These are phyloP conservation scores for Forbesichthys papilliferus DNA, from an alignment of 2,113 vertebrate genomes.

Conservation along the genomic window DNA sequence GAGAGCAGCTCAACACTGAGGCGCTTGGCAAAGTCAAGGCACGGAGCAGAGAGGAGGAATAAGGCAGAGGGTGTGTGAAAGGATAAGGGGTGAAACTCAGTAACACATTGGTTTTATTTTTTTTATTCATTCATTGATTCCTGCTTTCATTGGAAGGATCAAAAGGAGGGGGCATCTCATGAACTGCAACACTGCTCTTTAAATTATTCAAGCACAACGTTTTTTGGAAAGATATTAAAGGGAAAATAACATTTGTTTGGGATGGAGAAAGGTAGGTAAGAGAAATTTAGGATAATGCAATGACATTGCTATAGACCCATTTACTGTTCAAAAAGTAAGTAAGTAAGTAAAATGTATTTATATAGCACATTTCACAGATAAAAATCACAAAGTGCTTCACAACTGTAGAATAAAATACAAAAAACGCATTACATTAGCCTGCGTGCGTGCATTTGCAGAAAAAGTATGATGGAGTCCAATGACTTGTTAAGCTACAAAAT, in stretches of 20 bases:
- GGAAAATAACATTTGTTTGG: neutral
- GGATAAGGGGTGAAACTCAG: slow-evolving; percentile 16
- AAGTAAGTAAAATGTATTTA: too few species aligned
- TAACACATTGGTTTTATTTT: slow-evolving; percentile 1
- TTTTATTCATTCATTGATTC: neutral
- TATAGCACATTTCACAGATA: too few species aligned
- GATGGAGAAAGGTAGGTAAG: neutral
- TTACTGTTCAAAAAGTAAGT: too few species aligned
- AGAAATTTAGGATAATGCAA: too few species aligned
- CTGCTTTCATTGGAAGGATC: slow-evolving; percentile 14
- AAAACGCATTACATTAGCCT: too few species aligned
- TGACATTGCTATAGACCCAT: too few species aligned
- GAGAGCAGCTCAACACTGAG: slow-evolving; percentile 67
- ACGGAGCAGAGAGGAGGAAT: slow-evolving; percentile 25
- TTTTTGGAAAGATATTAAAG: neutral
- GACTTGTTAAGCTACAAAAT: too few species aligned
- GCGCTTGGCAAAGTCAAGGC: slow-evolving; percentile 66
- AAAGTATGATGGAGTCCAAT: too few species aligned
- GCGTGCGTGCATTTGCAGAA: too few species aligned
- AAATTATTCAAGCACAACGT: slow-evolving; percentile 12
- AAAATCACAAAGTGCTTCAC: too few species aligned
- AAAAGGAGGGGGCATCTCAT: slow-evolving; percentile 11
- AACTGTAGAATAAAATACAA: too few species aligned
- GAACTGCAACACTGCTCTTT: slow-evolving; percentile 14
- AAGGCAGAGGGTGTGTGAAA: slow-evolving; percentile 7